Conservation (phyloP, 1,140 invertebrate species). For the Drosophila punjabiensis region DNA sequence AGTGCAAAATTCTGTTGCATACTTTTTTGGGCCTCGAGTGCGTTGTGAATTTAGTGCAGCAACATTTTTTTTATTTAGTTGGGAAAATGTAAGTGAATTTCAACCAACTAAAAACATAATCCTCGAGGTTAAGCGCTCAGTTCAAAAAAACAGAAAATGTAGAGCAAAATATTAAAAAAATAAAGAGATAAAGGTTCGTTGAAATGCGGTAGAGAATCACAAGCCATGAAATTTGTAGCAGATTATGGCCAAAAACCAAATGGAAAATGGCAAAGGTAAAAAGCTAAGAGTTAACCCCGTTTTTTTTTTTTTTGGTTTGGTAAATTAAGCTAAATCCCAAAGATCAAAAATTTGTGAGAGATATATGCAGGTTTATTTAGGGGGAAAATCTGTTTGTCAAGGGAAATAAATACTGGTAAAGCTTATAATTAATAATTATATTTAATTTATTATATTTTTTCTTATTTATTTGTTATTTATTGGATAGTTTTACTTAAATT, state of each 20-base stretch:
- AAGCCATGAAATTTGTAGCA: neutral
- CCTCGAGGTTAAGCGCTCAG: slow-evolving; percentile 5
- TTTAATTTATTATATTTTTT: too few species aligned
- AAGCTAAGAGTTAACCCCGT: neutral
- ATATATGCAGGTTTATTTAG: neutral
- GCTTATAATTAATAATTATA: neutral
- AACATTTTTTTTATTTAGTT: slow-evolving; percentile 18
- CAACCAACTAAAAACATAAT: slow-evolving; percentile 12
- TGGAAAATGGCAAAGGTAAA: slow-evolving; percentile 1
- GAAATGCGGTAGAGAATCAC: neutral
- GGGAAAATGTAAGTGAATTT: slow-evolving; percentile 19
- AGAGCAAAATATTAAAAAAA: slow-evolving; percentile 4
- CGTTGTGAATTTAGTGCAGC: slow-evolving; percentile 19
- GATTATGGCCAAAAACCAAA: slow-evolving; percentile 6
- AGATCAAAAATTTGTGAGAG: neutral
- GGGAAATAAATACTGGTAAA: neutral
- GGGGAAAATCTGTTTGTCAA: neutral
- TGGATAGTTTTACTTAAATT: too few species aligned
- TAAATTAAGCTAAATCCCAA: neutral
- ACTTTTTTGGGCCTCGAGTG: slow-evolving; percentile 49
- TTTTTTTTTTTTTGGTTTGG: neutral
- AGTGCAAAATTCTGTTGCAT: slow-evolving; percentile 77
- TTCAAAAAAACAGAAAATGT: neutral
- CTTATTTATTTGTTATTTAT: too few species aligned
- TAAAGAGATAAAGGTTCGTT: slow-evolving; percentile 1